Evolutionary conservation across 2,888 invertebrate species (phyloP).

Genomic region (Mythimna vitellina): DNA sequence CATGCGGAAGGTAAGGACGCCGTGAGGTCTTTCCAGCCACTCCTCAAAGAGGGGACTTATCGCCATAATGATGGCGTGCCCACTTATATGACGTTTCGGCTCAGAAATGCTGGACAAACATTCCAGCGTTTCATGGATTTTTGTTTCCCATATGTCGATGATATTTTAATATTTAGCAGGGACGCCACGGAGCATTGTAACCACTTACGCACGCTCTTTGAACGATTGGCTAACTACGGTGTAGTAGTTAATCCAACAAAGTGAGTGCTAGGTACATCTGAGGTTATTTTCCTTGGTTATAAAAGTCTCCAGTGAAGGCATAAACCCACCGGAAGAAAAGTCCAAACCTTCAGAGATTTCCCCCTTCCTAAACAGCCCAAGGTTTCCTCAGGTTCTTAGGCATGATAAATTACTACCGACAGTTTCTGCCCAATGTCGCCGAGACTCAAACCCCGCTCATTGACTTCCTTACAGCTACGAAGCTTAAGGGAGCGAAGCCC

Average conservation of each 20-base stretch:
- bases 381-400: neutral
- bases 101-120: too few species aligned
- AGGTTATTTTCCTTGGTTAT: neutral
- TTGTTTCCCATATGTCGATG: neutral
- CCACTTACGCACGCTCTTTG: too few species aligned
- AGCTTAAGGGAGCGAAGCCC: neutral
- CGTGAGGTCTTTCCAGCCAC: too few species aligned
- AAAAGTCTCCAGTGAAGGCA: neutral
- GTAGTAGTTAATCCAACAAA: neutral
- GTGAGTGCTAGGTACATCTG: neutral
- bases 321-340: neutral
- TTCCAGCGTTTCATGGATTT: neutral
- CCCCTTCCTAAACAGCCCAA: neutral
- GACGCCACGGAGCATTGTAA: too few species aligned
- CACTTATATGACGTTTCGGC: neutral
- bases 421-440: neutral
- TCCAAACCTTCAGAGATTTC: too few species aligned
- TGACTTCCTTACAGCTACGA: neutral
- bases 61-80: too few species aligned
- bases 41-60: too few species aligned
- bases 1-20: too few species aligned
- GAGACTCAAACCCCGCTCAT: conserved; percentile 1
- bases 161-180: too few species aligned
- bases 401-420: neutral
- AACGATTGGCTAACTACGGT: neutral